A percentile compares a stretch with the other conserved stretches of the same genome.
Conservation (phyloP, 2,113 vertebrate genomes). For the Pithys albifrons region DNA sequence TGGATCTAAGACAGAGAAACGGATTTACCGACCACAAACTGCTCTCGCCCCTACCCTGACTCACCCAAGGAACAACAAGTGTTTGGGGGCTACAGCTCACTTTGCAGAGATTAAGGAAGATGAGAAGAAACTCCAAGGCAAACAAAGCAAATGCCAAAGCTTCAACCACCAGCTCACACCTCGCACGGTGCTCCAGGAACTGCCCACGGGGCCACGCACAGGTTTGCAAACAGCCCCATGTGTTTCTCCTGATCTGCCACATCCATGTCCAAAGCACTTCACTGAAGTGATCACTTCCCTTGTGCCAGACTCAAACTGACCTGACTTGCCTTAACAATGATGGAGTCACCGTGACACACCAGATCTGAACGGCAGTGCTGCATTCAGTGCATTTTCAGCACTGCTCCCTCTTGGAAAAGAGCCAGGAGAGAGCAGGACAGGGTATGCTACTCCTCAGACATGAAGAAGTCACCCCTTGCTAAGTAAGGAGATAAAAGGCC, state of each 20-base stretch:
- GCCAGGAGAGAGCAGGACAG: not conserved
- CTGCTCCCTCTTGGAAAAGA: not conserved
- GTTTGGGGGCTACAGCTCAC: not conserved
- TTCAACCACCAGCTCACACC: not conserved
- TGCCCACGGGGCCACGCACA: not conserved
- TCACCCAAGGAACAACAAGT: not conserved
- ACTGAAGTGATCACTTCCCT: not conserved
- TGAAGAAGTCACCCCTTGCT: not conserved
- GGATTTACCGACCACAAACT: constrained; percentile 10
- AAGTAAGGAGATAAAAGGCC: not conserved
- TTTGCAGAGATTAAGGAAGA: not conserved
- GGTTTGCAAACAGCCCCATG: not conserved
- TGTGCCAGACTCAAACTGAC: not conserved
- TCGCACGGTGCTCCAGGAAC: not conserved
- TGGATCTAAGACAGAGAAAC: constrained; percentile 78
- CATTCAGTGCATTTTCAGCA: not conserved
- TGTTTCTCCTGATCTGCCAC: not conserved
- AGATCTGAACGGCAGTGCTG: not conserved
- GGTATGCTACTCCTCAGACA: not conserved
- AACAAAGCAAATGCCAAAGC: not conserved
- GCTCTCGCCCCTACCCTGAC: not conserved
- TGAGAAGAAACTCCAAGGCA: not conserved
- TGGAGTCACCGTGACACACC: not conserved
- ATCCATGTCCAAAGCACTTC: not conserved
- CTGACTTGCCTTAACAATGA: not conserved